phyloP scores from a whole-genome alignment of 2,797 vertebrate species.

The Propithecus perrieri region DNA sequence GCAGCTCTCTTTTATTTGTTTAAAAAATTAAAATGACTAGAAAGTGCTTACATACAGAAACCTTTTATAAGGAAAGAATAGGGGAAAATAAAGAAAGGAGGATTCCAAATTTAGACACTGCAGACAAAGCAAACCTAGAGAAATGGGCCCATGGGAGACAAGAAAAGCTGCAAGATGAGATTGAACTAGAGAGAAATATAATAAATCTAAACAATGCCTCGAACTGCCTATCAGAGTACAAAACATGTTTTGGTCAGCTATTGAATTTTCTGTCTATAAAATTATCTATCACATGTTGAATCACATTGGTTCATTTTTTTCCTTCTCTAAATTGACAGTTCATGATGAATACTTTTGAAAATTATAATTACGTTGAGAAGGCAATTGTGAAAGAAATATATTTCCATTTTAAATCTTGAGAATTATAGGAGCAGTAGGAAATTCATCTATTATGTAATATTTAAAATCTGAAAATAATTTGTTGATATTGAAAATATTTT shows the following conservation, averaged over 20 bases:
- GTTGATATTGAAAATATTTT: background rate
- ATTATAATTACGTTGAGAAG: background rate
- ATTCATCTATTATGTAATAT: background rate
- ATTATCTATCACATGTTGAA: slow-evolving; percentile 19
- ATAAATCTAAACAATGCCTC: slow-evolving; percentile 74
- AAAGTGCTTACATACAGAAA: slow-evolving; percentile 78
- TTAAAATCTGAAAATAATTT: slow-evolving; percentile 20
- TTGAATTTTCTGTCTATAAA: slow-evolving; percentile 71
- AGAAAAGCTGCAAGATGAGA: slow-evolving; percentile 48
- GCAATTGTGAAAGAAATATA: background rate
- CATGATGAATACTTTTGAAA: slow-evolving; percentile 24
- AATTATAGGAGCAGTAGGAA: background rate
- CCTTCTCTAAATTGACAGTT: slow-evolving; percentile 35
- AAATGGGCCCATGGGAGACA: slow-evolving; percentile 57
- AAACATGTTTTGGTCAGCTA: slow-evolving; percentile 68
- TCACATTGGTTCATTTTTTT: slow-evolving; percentile 23
- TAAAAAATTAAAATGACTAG: slow-evolving; percentile 79
- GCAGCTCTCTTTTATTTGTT: slow-evolving; percentile 80
- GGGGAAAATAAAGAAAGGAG: slow-evolving; percentile 69
- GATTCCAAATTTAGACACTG: slow-evolving; percentile 69
- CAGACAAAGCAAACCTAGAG: slow-evolving; percentile 80
- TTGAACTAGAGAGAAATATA: slow-evolving; percentile 68
- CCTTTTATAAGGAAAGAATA: slow-evolving; percentile 76
- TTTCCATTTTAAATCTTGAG: background rate
- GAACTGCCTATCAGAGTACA: slow-evolving; percentile 45